A percentile compares a stretch with the other conserved stretches of the same genome.
Conservation (phyloP, 2,888 invertebrate genomes). For the Dicranocentrus wangi region DNA sequence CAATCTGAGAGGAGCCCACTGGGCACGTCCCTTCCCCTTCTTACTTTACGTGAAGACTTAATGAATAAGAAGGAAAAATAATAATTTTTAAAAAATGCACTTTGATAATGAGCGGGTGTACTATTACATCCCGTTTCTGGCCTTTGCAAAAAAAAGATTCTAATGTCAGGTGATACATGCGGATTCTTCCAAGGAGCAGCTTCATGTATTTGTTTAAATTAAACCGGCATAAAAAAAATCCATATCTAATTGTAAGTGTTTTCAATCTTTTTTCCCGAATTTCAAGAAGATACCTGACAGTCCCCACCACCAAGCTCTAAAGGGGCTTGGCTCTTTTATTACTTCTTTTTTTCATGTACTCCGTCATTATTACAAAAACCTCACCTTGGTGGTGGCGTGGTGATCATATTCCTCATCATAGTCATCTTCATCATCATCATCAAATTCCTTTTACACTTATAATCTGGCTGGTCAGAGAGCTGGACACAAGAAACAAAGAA, state of each 20-base stretch:
- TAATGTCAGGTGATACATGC: neutral
- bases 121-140: neutral
- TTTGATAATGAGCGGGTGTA: conserved; percentile 16
- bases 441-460: neutral
- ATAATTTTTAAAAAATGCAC: neutral
- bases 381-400: no score
- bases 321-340: conserved; percentile 9
- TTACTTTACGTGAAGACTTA: neutral
- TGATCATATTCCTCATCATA: neutral
- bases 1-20: neutral
- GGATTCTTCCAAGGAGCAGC: no score
- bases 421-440: neutral
- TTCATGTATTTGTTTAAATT: no score
- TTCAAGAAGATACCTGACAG: no score
- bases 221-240: no score
- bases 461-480: neutral
- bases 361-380: no score
- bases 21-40: conserved; percentile 42
- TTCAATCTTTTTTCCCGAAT: no score
- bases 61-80: conserved; percentile 15
- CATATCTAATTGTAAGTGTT: no score
- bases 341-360: neutral
- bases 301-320: neutral
- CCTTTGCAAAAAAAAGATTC: neutral
- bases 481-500: conserved; percentile 41